Percentiles rank a stretch among this genome's conserved stretches.
Conservation (phyloP, 2,797 vertebrate genomes). For the Syndactyla subalaris region DNA sequence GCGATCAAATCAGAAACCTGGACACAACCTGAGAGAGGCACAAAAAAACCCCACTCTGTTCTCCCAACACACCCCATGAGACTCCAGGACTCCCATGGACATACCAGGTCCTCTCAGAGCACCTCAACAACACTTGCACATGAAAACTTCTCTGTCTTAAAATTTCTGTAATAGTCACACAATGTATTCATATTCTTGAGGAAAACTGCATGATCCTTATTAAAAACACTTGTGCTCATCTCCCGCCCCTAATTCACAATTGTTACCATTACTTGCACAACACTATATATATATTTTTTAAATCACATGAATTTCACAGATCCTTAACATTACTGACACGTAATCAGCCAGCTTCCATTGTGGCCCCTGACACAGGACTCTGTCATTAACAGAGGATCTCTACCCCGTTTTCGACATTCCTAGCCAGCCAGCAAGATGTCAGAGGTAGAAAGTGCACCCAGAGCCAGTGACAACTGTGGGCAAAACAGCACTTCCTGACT, state of each 20-base stretch:
- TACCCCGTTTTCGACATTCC: neutral
- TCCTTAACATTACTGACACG: neutral
- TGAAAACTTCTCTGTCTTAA: neutral
- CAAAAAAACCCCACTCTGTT: neutral
- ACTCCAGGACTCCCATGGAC: neutral
- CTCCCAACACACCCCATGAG: neutral
- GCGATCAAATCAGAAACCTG: neutral
- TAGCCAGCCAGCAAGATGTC: neutral
- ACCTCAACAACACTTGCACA: neutral
- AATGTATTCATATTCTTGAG: neutral
- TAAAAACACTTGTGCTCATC: neutral
- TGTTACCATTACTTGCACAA: neutral
- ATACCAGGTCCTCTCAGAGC: neutral
- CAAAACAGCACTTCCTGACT: neutral
- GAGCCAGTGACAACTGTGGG: fast-evolving
- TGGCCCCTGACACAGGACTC: neutral
- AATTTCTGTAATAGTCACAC: neutral
- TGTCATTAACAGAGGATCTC: neutral
- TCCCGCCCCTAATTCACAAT: neutral
- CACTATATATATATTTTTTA: neutral
- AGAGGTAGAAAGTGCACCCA: neutral
- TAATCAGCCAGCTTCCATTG: neutral
- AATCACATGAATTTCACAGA: neutral
- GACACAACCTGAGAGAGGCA: neutral
- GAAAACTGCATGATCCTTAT: neutral